Base-by-base conservation (phyloP, 2,797 vertebrate genomes). In the Cyprinodon diabolis region DNA sequence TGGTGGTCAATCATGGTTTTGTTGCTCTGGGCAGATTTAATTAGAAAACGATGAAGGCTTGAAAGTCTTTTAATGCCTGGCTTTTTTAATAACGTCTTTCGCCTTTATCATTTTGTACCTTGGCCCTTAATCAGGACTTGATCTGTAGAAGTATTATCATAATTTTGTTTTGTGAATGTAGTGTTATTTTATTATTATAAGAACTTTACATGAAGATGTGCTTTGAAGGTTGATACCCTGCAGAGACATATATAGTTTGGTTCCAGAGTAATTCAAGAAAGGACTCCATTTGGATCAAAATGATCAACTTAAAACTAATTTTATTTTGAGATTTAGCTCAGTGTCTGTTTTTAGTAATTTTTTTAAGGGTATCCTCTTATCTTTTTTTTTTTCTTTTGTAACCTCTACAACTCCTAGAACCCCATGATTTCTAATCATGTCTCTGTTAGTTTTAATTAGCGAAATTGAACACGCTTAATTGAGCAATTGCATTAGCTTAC, bases 361-460 rank as follows among this genome's bases (percentile, higher is more conserved):
- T 78, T 68, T 40, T 23, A 40, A 66, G 45, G n/a, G 6, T 47
- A 1, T 78, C 13, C 48, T 49, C 55, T 70, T 51, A 43, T 43
- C 40, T 5, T 43, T 43, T 43, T 40, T 40, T 74, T 56, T 75
- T 69, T 73, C 48, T 83, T 89, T 83, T 71, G 71, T 65, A 43
- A 30, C 35, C 80, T 79, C 76, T 78, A 72, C 54, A 88, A 80
- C 80, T 49, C 63, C 68, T 75, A 54, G 7, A 56, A 5, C 63
- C 10, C 72, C 72, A 40, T 83, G 82, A 93, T 90, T 83, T 69
- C 72, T 80, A 84, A 86, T 80, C 87, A 88, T 75, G 48, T 66
- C 76, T 86, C 84, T 92, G 83, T 85, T 91, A 54, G 85, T 89
- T 91, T 90, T 84, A 90, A 94, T 93, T 89, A 90, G 83, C 81